These are phyloP conservation scores for Tyrannus savana DNA, from an alignment of 2,113 vertebrate species.

Conservation along the genomic window DNA sequence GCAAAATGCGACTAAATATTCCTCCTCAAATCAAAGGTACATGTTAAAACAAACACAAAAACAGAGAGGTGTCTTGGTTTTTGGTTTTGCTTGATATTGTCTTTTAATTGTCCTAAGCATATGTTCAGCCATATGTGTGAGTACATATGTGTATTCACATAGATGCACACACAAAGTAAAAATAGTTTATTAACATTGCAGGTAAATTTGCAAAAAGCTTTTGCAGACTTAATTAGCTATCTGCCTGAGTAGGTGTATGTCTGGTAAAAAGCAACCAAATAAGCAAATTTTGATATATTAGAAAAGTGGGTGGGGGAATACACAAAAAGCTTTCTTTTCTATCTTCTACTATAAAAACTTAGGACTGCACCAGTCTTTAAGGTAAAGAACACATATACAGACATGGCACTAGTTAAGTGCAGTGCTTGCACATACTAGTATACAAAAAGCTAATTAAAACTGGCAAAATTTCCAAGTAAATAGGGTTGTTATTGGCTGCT, in stretches of 20 bases:
- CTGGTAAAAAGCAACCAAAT: not conserved
- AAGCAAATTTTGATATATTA: not conserved
- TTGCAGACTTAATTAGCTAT: constrained; percentile 3
- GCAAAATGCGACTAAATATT: not conserved
- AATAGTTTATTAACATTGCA: not conserved
- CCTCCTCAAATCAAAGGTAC: not conserved
- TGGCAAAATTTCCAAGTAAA: constrained; percentile 33
- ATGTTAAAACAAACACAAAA: not conserved
- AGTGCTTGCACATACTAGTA: not conserved
- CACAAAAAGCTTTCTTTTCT: not conserved
- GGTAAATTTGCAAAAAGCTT: constrained; percentile 3
- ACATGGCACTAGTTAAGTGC: not conserved
- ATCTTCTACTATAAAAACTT: not conserved
- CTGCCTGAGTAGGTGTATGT: not conserved
- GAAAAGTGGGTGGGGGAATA: not conserved
- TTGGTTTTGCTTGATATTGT: not conserved
- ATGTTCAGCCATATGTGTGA: constrained; percentile 34
- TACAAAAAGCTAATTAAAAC: constrained; percentile 39
- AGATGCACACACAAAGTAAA: not conserved
- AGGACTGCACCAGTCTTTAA: not conserved
- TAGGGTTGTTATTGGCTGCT: not conserved
- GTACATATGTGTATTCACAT: not conserved
- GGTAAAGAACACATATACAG: not conserved
- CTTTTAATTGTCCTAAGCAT: constrained; percentile 45
- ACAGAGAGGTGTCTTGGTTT: not conserved